Evolutionary conservation across 2,113 vertebrate species (phyloP), one percentile per base, ranked within the genome.

Genomic region (Rhinolophus sinicus): DNA sequence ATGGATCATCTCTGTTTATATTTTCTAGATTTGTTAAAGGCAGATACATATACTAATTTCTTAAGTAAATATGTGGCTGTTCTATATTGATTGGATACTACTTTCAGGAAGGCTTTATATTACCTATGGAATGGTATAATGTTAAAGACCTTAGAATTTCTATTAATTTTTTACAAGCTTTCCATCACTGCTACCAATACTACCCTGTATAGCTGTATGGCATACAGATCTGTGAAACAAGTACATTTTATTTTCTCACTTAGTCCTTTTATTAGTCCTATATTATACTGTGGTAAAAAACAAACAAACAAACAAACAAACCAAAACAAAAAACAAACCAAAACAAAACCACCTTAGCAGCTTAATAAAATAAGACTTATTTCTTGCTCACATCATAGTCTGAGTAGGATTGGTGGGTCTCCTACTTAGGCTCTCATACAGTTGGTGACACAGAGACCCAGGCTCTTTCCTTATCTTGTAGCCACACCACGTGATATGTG

Each of bases 91-190:
- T 30, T 85, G 5, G 3, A 69, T 64, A 93, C 40, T 78, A 22
- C 30, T 96, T 95, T 64, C 21, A 38, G 58, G 58, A 30, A 93
- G 12, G 15, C 47, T 96, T 84, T 96, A 69, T 4, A 28, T 75
- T 60, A 30, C 21, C 38, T 60, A 21, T 67, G 15, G 44, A 81
- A 80, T 88, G 54, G 76, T 73, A 62, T 56, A 87, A 83, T 54
- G 8, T 94, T 13, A 62, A 52, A 94, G 72, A 60, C 4, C 19
- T 77, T 84, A 84, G 33, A 65, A 80, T 40, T 83, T 78, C 30
- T 60, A 13, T 62, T 72, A 86, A 54, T 18, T 2, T 87, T 96
- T 88, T 80, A 88, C 1, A 67, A 56, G 8, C 8, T 56, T 58
- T 15, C 19, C 6, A 35, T 80, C 12, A 80, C 54, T 84, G 50